Evolutionary conservation across 1,140 invertebrate genomes (phyloP).

Genomic region (Habropoda laboriosa): DNA sequence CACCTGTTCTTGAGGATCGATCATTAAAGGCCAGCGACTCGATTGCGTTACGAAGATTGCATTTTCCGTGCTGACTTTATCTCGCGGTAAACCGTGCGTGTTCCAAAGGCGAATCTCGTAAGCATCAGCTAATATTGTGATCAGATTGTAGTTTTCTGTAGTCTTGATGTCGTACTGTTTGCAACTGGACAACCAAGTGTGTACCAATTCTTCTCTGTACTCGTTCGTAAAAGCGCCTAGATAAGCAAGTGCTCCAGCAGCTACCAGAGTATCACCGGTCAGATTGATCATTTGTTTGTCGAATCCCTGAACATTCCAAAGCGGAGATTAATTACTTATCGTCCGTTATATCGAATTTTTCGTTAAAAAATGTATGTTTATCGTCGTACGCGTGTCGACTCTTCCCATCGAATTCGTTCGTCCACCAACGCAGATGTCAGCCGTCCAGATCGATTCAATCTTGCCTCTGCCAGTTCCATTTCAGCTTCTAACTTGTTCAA

Average conservation of each 20-base stretch:
- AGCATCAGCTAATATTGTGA: constrained; percentile 89
- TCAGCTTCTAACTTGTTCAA: constrained; percentile 84
- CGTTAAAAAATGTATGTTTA: constrained; percentile 16
- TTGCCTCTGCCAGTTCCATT: constrained; percentile 88
- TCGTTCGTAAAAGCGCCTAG: constrained; percentile 91
- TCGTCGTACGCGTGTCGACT: constrained; percentile 85
- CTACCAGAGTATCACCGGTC: constrained; percentile 91
- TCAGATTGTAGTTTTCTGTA: constrained; percentile 86
- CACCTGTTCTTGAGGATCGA: constrained; percentile 95
- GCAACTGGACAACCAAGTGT: constrained; percentile 86
- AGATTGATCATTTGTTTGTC: constrained; percentile 85
- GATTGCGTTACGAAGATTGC: constrained; percentile 92
- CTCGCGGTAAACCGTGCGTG: constrained; percentile 89
- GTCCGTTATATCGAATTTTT: constrained; percentile 28
- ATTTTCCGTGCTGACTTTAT: constrained; percentile 93
- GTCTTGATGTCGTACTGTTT: constrained; percentile 86
- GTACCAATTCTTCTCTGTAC: constrained; percentile 87
- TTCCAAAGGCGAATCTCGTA: constrained; percentile 94
- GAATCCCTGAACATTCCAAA: constrained; percentile 72
- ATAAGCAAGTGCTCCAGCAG: constrained; percentile 93
- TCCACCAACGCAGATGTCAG: constrained; percentile 92
- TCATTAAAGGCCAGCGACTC: constrained; percentile 92
- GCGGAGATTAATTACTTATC: background rate
- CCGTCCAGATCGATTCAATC: constrained; percentile 90
- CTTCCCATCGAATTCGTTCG: constrained; percentile 91